Conservation (phyloP, 2,888 invertebrate genomes). For the Tetragnatha montana region DNA sequence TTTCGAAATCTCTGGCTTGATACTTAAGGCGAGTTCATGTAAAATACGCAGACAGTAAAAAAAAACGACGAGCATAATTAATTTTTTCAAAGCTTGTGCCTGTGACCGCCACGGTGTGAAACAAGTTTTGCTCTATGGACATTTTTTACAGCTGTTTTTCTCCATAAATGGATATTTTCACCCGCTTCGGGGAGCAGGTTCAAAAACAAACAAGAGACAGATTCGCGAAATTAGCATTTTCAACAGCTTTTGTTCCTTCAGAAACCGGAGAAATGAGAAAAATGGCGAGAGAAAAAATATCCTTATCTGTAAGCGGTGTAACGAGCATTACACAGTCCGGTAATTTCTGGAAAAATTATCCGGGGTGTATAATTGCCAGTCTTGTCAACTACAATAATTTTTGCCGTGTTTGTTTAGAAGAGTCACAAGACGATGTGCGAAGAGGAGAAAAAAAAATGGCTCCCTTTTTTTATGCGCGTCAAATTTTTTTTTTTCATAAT, state of each 20-base stretch:
- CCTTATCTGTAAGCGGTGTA: constrained; percentile 36
- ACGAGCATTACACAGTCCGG: constrained; percentile 55
- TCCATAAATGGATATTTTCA: constrained; percentile 47
- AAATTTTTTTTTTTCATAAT: constrained; percentile 52
- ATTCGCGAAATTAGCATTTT: constrained; percentile 64
- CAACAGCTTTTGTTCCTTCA: constrained; percentile 52
- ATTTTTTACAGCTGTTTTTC: constrained; percentile 12
- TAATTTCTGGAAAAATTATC: constrained; percentile 65
- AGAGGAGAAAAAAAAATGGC: constrained; percentile 3
- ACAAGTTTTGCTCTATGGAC: constrained; percentile 42
- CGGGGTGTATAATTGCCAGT: constrained; percentile 61
- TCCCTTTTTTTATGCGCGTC: constrained; percentile 17
- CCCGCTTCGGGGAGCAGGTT: constrained; percentile 26
- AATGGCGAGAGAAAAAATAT: constrained; percentile 11
- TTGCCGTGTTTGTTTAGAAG: constrained; percentile 58
- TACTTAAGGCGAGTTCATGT: constrained; percentile 16
- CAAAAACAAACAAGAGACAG: constrained; percentile 54
- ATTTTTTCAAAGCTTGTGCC: constrained; percentile 51
- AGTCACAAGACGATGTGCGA: constrained; percentile 9
- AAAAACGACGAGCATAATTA: constrained; percentile 58
- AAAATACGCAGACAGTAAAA: constrained; percentile 12
- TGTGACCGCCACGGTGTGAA: constrained; percentile 46
- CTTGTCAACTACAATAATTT: constrained; percentile 67
- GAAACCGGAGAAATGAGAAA: constrained; percentile 17
- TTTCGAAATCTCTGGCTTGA: constrained; percentile 20